A percentile compares a stretch with the other conserved stretches of the same genome.
These are phyloP conservation scores for Liparis tanakae DNA, from an alignment of 2,797 vertebrate genomes.

Conservation along the genomic window DNA sequence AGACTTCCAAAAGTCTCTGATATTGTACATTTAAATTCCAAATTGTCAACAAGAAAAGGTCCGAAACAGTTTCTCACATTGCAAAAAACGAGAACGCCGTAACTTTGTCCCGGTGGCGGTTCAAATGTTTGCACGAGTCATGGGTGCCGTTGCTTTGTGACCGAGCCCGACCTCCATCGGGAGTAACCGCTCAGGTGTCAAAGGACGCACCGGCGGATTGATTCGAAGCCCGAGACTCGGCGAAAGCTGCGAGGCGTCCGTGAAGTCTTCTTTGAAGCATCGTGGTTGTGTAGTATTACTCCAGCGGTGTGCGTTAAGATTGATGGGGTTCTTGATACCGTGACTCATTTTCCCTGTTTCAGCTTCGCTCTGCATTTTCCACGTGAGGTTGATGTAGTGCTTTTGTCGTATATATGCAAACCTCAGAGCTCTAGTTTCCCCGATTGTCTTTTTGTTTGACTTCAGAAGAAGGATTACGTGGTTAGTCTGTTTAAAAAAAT, in stretches of 20 bases:
- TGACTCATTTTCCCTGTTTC: constrained; percentile 45
- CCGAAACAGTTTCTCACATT: background rate
- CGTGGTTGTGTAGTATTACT: constrained; percentile 55
- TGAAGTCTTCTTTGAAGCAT: constrained; percentile 39
- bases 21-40: background rate
- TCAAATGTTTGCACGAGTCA: background rate
- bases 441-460: background rate
- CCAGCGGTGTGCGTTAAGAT: constrained; percentile 25
- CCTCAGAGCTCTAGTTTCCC: constrained; percentile 10
- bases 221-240: constrained; percentile 25
- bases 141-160: background rate
- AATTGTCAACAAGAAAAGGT: background rate
- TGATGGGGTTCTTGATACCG: constrained; percentile 49
- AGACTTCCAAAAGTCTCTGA: background rate
- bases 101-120: background rate
- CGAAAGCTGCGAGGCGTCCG: constrained; percentile 17
- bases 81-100: background rate
- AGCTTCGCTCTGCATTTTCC: constrained; percentile 56
- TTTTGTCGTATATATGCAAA: constrained; percentile 19
- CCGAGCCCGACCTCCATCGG: constrained; percentile 20
- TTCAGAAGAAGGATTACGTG: background rate
- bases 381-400: constrained; percentile 31
- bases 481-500: background rate
- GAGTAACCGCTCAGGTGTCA: constrained; percentile 10
- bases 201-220: constrained; percentile 2